phyloP scores from a whole-genome alignment of 2,113 vertebrate species.

The Rhinoderma darwinii region DNA sequence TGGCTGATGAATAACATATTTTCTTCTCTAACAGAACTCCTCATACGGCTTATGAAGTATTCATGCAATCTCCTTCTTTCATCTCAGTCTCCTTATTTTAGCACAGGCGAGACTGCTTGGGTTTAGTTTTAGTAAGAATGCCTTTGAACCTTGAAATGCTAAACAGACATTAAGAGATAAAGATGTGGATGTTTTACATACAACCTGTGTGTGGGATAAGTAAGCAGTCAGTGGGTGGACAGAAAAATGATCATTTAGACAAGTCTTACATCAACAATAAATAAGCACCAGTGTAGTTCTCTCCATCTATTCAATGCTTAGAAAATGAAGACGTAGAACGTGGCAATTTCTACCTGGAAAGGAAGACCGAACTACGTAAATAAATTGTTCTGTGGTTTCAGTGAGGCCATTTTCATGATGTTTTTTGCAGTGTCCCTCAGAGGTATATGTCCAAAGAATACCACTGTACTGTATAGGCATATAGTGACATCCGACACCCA shows the following conservation, averaged over 20 bases:
- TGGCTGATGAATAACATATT: slow-evolving; percentile 23
- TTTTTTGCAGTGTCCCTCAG: no score
- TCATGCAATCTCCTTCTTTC: slow-evolving; percentile 47
- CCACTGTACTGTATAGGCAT: no score
- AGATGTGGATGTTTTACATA: slow-evolving; percentile 45
- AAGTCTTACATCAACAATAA: slow-evolving; percentile 20
- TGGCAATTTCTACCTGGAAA: no score
- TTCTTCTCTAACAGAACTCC: slow-evolving; percentile 41
- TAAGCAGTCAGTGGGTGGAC: slow-evolving; percentile 34
- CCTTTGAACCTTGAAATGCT: slow-evolving; percentile 55
- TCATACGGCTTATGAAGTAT: slow-evolving; percentile 49
- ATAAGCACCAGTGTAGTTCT: no score
- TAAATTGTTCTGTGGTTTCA: no score
- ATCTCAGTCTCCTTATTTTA: slow-evolving; percentile 42
- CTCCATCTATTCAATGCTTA: background rate
- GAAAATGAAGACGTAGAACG: background rate
- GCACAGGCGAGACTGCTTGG: slow-evolving; percentile 31
- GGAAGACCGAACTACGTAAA: no score
- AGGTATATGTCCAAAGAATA: no score
- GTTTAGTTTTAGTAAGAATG: slow-evolving; percentile 48
- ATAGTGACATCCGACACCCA: no score
- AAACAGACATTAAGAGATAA: slow-evolving; percentile 47
- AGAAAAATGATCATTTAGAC: slow-evolving; percentile 39
- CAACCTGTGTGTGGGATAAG: slow-evolving; percentile 41
- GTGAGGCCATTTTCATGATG: no score